Conservation (phyloP, 1,140 invertebrate species). For the Diorhabda elongata region DNA sequence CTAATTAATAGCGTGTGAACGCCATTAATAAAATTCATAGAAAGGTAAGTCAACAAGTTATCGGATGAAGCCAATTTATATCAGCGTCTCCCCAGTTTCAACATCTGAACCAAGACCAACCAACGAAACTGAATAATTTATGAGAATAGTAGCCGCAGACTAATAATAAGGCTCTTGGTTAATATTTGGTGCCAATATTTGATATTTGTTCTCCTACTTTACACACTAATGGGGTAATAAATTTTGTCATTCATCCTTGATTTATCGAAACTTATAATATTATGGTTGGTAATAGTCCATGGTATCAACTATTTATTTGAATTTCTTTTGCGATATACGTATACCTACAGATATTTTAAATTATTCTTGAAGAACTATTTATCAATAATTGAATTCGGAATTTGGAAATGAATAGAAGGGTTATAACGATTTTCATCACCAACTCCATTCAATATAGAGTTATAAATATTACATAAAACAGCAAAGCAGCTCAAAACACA, state of each 20-base stretch:
- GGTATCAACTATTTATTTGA: neutral
- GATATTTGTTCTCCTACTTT: neutral
- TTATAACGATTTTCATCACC: too few species aligned
- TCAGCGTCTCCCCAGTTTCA: neutral
- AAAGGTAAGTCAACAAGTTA: neutral
- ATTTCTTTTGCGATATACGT: too few species aligned
- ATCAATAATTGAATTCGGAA: too few species aligned
- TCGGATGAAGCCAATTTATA: neutral
- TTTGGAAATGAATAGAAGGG: too few species aligned
- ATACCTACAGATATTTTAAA: too few species aligned
- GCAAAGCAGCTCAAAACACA: too few species aligned
- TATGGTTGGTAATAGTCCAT: neutral
- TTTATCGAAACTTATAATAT: neutral
- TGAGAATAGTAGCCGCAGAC: neutral
- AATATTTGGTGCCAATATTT: constrained; percentile 1
- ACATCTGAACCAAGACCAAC: neutral
- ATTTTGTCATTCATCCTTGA: neutral
- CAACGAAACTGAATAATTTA: constrained; percentile 2
- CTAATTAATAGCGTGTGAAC: neutral
- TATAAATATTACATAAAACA: too few species aligned
- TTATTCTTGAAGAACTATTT: too few species aligned
- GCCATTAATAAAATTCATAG: neutral
- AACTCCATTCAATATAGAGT: too few species aligned
- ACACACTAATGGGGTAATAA: neutral
- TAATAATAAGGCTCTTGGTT: neutral